Evolutionary conservation across 2,113 vertebrate species (phyloP).

Genomic region (Vulpes ferrilata): DNA sequence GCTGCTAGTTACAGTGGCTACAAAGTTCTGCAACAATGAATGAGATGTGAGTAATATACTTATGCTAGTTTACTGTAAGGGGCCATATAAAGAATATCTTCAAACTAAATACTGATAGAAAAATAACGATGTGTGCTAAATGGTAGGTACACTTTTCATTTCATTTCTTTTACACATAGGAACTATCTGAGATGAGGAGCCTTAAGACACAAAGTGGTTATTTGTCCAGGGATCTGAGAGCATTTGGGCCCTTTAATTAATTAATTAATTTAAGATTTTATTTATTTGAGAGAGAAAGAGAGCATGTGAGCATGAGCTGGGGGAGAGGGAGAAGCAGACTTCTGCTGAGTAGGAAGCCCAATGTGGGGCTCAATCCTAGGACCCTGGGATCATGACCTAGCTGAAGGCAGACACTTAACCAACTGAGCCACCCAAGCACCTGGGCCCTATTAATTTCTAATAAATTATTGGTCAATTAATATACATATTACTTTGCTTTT

Average conservation of each 20-base stretch:
- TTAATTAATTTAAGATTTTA: too few species aligned
- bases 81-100: neutral
- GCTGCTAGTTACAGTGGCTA: neutral
- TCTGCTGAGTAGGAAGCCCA: too few species aligned
- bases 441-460: neutral
- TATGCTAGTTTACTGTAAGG: neutral
- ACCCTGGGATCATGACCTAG: too few species aligned
- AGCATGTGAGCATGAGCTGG: too few species aligned
- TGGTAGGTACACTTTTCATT: neutral
- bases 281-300: too few species aligned
- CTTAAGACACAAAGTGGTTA: neutral
- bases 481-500: neutral
- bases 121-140: neutral
- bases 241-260: too few species aligned
- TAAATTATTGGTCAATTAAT: slow-evolving; percentile 30
- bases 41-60: neutral
- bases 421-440: too few species aligned
- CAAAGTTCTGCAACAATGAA: neutral
- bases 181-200: slow-evolving; percentile 9
- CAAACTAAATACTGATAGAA: slow-evolving; percentile 5
- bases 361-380: too few species aligned
- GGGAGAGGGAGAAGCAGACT: too few species aligned
- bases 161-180: neutral
- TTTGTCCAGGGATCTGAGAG: slow-evolving; percentile 13
- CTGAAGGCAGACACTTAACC: too few species aligned